These are phyloP conservation scores for Macrobrachium nipponense DNA, from an alignment of 1,140 invertebrate species.

Conservation along the genomic window DNA sequence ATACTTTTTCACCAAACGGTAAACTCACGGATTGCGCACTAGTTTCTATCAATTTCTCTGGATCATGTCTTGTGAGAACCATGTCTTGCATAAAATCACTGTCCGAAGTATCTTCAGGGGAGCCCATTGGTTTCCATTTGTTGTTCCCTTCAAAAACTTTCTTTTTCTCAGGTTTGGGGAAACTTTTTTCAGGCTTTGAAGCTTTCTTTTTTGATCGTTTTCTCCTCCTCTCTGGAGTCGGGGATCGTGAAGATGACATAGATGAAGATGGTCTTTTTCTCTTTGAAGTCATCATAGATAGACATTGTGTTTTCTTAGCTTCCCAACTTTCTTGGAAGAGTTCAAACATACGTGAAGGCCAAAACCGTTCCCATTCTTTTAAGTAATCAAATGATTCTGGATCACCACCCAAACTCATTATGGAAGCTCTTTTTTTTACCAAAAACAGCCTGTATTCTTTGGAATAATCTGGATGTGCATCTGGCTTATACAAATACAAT, in stretches of 20 bases:
- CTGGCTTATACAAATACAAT: slow-evolving; percentile 20
- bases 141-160: background rate
- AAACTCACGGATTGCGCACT: background rate
- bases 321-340: slow-evolving; percentile 22
- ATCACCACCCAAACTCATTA: slow-evolving; percentile 19
- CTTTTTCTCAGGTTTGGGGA: background rate
- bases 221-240: background rate
- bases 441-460: slow-evolving; percentile 33
- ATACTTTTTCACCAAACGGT: background rate
- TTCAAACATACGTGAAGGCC: slow-evolving; percentile 7
- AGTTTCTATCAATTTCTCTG: too few species aligned
- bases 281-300: background rate
- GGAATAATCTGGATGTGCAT: slow-evolving; percentile 32
- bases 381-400: slow-evolving; percentile 7
- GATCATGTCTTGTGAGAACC: too few species aligned
- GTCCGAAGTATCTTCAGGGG: background rate
- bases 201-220: background rate
- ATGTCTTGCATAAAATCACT: too few species aligned
- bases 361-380: slow-evolving; percentile 17
- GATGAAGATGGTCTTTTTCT: background rate
- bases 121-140: background rate
- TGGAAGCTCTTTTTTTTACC: background rate
- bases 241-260: background rate
- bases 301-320: slow-evolving; percentile 10
- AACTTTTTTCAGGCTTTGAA: background rate